phyloP scores from a whole-genome alignment of 2,113 vertebrate genomes.

The Ranitomeya variabilis region DNA sequence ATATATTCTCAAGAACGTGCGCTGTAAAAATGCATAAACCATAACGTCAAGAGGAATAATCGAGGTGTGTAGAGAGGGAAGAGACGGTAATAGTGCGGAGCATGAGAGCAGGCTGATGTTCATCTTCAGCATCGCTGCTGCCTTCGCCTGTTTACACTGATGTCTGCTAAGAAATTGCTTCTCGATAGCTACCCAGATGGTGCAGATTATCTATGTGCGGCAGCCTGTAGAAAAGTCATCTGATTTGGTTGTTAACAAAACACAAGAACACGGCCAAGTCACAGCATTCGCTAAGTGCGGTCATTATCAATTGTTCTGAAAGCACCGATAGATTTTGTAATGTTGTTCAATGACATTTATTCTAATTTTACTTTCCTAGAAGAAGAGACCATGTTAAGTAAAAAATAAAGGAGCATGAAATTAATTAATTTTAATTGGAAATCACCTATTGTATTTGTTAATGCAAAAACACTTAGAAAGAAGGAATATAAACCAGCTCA shows the following conservation, averaged over 20 bases:
- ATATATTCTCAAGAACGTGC: slow-evolving; percentile 20
- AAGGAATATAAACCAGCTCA: too few relatives aligned
- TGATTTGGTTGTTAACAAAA: slow-evolving; percentile 48
- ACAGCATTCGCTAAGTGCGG: background rate
- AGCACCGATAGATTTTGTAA: background rate
- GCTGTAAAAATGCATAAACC: slow-evolving; percentile 18
- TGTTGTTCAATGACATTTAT: background rate
- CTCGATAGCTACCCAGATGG: slow-evolving; percentile 44
- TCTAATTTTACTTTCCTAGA: background rate
- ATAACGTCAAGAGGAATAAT: slow-evolving; percentile 4
- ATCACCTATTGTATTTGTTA: too few relatives aligned
- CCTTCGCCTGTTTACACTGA: background rate
- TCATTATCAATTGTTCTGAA: background rate
- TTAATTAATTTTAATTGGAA: background rate
- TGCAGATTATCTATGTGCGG: background rate
- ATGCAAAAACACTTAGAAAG: too few relatives aligned
- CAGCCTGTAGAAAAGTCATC: slow-evolving; percentile 40
- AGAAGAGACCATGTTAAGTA: background rate
- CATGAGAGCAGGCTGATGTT: slow-evolving; percentile 24
- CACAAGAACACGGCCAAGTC: slow-evolving; percentile 25
- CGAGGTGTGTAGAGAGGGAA: slow-evolving; percentile 5
- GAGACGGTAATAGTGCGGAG: background rate
- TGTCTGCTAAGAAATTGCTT: slow-evolving; percentile 22
- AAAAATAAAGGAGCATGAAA: background rate
- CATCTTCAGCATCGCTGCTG: background rate